These are phyloP conservation scores for Natrix natrix DNA, from an alignment of 2,797 vertebrate genomes.

Conservation along the genomic window DNA sequence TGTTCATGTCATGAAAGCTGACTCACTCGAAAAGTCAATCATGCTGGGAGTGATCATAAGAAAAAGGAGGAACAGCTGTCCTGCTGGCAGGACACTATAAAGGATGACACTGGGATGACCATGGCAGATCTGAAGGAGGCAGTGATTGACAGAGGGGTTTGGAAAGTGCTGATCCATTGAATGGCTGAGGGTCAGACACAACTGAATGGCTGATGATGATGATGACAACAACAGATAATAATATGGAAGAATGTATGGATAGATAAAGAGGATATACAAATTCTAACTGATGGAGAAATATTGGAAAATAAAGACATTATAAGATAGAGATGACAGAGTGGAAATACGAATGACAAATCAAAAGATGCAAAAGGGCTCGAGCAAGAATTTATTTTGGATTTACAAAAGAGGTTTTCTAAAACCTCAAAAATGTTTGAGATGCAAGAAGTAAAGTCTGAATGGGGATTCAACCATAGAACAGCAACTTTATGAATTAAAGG, in stretches of 20 bases:
- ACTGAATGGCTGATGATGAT: neutral
- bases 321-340: neutral
- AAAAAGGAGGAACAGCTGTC: neutral
- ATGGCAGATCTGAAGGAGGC: neutral
- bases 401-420: neutral
- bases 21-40: neutral
- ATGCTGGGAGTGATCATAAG: neutral
- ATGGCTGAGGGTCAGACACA: neutral
- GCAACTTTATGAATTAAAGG: neutral
- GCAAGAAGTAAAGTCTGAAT: neutral
- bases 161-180: neutral
- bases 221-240: neutral
- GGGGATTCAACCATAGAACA: neutral
- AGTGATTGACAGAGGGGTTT: neutral
- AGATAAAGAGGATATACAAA: neutral
- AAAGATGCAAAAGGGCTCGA: neutral
- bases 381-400: neutral
- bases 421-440: neutral
- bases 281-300: neutral
- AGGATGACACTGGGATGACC: neutral
- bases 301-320: neutral
- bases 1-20: neutral
- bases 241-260: neutral
- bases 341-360: neutral
- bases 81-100: neutral